Base-by-base conservation (phyloP, 1,140 invertebrate genomes). In the Drosophila leontia region DNA sequence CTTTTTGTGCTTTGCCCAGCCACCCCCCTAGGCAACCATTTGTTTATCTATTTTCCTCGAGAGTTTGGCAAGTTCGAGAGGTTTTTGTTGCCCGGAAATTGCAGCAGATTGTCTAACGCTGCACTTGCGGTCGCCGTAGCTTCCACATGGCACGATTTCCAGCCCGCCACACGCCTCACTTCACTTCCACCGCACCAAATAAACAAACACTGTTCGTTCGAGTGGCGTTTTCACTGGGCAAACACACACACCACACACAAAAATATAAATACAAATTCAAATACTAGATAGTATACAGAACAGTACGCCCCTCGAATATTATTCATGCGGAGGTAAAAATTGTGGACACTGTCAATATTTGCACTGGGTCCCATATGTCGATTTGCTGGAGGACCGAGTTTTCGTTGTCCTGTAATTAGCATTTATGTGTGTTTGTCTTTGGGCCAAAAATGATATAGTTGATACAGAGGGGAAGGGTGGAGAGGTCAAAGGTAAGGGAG, bases 341-440 rank as follows among this genome's bases (percentile, higher is more conserved):
- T 75, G 87, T 78, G 83, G 78, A 77, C 82, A 68, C 48, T 64
- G 81, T 90, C 71, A 90, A 90, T 90, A 90, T 90, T 90, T 90
- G 81, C 78, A 47, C 61, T 65, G 42, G 70, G 80, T 80, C 81
- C 86, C 85, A 90, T 90, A 90, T 90, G 85, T 85, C 78, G 78
- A 62, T 72, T 85, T 68, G 53, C 19, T 29, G 47, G 12, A 19
- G 51, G 34, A 19, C 51, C 51, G 17, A 80, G 65, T 77, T 71
- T 23, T 68, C 39, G 48, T 17, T 47, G 65, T 74, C 51, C 84
- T 80, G 85, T 81, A 88, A 88, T 88, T 88, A 88, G 84, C 84
- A 88, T 87, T 87, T 87, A 87, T 87, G 71, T 83, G 17, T 84
- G 80, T 82, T 87, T 88, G 64, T 70, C 56, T 88, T 78, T 56